phyloP scores from a whole-genome alignment of 1,140 invertebrate species.

The Venturia canescens region DNA sequence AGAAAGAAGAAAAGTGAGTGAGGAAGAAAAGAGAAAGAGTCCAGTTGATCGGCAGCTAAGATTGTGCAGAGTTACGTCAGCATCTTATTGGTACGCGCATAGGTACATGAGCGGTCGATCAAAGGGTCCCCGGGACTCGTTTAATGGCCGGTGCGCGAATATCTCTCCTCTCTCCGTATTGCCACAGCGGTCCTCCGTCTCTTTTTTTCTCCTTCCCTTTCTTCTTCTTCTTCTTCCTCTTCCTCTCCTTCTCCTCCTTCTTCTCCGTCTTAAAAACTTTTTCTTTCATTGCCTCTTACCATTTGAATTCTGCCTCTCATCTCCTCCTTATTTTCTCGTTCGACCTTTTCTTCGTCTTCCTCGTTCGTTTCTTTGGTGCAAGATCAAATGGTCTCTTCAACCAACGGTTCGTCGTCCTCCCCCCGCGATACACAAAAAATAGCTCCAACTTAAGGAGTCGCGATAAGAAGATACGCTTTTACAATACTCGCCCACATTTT shows the following conservation, averaged over 20 bases:
- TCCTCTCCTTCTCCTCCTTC: conserved; percentile 1
- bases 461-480: no score
- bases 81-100: conserved; percentile 69
- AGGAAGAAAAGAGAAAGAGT: conserved; percentile 43
- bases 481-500: no score
- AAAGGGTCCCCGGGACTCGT: conserved; percentile 66
- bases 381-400: neutral
- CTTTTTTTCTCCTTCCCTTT: conserved; percentile 28
- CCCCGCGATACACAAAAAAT: neutral
- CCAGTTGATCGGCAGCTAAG: conserved; percentile 66
- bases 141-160: conserved; percentile 61
- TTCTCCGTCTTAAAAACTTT: conserved; percentile 19
- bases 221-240: conserved; percentile 32
- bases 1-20: conserved; percentile 34
- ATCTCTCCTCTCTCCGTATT: conserved; percentile 33
- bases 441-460: neutral
- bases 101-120: conserved; percentile 68
- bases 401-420: neutral
- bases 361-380: neutral
- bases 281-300: neutral
- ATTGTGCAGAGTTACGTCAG: conserved; percentile 72
- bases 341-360: conserved; percentile 1
- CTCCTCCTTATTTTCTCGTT: neutral
- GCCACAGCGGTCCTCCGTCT: conserved; percentile 25
- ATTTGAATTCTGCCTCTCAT: neutral